phyloP scores from a whole-genome alignment of 2,797 vertebrate species.

The Mormyrus hasselquistii region DNA sequence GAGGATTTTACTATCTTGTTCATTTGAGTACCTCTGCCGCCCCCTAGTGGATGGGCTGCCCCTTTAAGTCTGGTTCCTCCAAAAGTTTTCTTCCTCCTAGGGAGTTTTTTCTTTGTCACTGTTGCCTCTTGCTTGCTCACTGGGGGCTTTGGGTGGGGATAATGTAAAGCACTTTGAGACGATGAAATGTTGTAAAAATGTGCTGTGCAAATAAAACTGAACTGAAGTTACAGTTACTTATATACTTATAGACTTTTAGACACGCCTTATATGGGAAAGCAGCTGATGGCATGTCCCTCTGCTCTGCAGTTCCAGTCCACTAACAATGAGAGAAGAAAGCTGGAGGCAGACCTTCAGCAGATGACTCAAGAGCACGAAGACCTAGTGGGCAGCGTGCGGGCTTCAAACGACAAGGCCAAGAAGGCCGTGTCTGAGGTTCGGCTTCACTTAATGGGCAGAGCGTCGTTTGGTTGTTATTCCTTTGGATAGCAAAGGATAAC shows the following conservation, averaged over 20 bases:
- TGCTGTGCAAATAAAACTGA: background rate
- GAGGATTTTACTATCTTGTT: background rate
- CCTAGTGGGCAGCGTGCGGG: constrained; percentile 57
- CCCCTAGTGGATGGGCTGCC: background rate
- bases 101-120: background rate
- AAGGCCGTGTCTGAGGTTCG: constrained; percentile 69
- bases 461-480: background rate
- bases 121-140: background rate
- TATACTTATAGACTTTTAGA: background rate
- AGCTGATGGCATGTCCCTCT: background rate
- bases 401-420: constrained; percentile 65
- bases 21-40: background rate
- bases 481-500: background rate
- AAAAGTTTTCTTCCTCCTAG: background rate
- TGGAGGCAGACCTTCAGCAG: constrained; percentile 73
- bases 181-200: background rate
- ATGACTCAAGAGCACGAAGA: constrained; percentile 70
- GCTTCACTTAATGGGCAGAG: background rate
- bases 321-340: constrained; percentile 66
- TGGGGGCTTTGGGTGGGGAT: background rate
- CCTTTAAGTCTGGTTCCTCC: background rate
- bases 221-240: background rate
- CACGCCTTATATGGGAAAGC: background rate
- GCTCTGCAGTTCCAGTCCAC: constrained; percentile 61
- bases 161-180: background rate